These are phyloP conservation scores for Alloplasta piceator DNA, from an alignment of 2,888 invertebrate species.

Conservation along the genomic window DNA sequence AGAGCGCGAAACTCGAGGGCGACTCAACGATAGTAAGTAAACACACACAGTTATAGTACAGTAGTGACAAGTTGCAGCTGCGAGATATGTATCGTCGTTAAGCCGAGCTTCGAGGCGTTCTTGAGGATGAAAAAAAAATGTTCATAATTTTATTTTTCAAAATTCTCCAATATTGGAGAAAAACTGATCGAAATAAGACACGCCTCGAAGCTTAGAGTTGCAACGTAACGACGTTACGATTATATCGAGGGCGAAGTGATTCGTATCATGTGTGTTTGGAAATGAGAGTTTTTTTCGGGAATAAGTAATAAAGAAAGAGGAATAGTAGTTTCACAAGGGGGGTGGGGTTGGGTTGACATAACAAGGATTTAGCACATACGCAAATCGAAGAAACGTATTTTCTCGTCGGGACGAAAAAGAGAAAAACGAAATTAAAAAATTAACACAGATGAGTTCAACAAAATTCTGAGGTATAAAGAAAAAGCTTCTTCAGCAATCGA, in stretches of 20 bases:
- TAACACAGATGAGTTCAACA: too few species aligned
- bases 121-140: not conserved
- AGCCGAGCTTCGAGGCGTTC: constrained; percentile 66
- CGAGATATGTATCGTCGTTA: constrained; percentile 75
- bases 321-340: constrained; percentile 47
- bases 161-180: not conserved
- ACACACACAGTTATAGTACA: constrained; percentile 82
- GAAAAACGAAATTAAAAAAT: not conserved
- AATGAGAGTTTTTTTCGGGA: constrained; percentile 58
- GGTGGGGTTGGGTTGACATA: constrained; percentile 23
- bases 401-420: constrained; percentile 46
- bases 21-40: constrained; percentile 76
- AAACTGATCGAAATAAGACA: not conserved
- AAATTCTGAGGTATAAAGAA: too few species aligned
- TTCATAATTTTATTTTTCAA: constrained; percentile 18
- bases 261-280: constrained; percentile 68
- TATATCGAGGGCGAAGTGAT: constrained; percentile 69
- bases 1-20: constrained; percentile 83
- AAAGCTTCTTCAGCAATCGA: too few species aligned
- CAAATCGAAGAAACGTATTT: constrained; percentile 54
- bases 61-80: constrained; percentile 83
- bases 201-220: constrained; percentile 60
- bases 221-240: constrained; percentile 72
- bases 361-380: constrained; percentile 57
- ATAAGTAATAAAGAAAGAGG: constrained; percentile 37